Evolutionary conservation across 1,140 invertebrate genomes (phyloP).

Genomic region (Drosophila pectinifera): DNA sequence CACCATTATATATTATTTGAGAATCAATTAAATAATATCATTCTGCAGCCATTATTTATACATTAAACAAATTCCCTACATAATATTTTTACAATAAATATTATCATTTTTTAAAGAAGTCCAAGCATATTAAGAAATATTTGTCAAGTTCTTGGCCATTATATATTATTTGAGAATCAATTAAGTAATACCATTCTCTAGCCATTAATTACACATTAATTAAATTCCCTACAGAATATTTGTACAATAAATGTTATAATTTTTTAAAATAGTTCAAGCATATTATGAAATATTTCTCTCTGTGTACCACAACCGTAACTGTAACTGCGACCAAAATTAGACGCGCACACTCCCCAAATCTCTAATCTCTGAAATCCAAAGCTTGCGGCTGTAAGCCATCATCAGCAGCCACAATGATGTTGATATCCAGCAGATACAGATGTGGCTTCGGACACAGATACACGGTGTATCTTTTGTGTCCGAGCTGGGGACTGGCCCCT

Average conservation of each 20-base stretch:
- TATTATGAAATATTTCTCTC: background rate
- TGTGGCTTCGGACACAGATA: slow-evolving; percentile 21
- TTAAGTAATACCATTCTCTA: too few species aligned
- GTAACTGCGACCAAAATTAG: slow-evolving; percentile 49
- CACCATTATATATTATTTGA: too few species aligned
- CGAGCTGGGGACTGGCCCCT: slow-evolving; percentile 36
- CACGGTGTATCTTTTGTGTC: slow-evolving; percentile 23
- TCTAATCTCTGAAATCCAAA: slow-evolving; percentile 30
- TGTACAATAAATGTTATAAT: too few species aligned
- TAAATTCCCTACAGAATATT: background rate
- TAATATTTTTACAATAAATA: background rate
- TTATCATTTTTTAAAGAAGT: background rate
- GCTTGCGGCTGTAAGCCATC: slow-evolving; percentile 57
- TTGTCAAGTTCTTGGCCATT: background rate
- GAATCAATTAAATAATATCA: too few species aligned
- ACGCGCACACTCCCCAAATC: slow-evolving; percentile 18
- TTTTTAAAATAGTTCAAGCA: background rate
- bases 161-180: too few species aligned
- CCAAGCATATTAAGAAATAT: background rate
- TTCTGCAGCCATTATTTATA: too few species aligned
- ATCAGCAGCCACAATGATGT: slow-evolving; percentile 43
- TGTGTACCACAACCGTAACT: slow-evolving; percentile 23
- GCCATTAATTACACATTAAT: too few species aligned
- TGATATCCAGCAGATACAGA: slow-evolving; percentile 34
- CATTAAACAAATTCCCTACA: background rate